Conservation (phyloP, 1,140 invertebrate species). For the Leptoteleia sp. region DNA sequence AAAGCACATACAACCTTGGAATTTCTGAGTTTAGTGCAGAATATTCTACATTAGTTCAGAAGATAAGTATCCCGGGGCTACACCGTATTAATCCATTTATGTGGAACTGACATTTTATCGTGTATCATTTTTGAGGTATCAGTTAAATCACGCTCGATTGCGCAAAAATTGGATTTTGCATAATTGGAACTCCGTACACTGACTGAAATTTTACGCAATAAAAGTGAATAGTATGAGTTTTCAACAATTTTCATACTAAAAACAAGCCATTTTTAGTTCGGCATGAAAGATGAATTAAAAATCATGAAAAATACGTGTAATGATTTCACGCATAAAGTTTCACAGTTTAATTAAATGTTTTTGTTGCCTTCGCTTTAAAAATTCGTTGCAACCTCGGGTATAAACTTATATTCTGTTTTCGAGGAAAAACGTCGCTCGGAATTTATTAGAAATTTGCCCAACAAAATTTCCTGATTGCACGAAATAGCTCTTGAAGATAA, state of each 20-base stretch:
- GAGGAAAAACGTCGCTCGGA: background rate
- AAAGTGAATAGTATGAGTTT: background rate
- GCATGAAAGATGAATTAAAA: no score
- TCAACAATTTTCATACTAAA: background rate
- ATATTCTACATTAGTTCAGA: constrained; percentile 52
- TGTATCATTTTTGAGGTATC: constrained; percentile 23
- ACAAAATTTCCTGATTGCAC: background rate
- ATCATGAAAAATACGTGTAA: no score
- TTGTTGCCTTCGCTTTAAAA: background rate
- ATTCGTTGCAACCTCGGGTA: background rate
- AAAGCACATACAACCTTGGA: constrained; percentile 29
- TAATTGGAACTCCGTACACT: background rate
- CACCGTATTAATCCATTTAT: constrained; percentile 38
- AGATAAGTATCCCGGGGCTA: constrained; percentile 39
- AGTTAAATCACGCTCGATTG: constrained; percentile 7
- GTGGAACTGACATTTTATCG: constrained; percentile 21
- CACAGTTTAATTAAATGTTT: no score
- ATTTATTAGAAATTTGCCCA: background rate
- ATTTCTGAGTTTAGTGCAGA: constrained; percentile 46
- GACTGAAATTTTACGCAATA: background rate
- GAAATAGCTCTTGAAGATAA: background rate
- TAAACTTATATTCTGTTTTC: background rate
- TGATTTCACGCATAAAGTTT: background rate
- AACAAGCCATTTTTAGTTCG: no score
- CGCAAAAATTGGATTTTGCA: constrained; percentile 1